Conservation (phyloP, 2,113 vertebrate species). For the Isichthys henryi region DNA sequence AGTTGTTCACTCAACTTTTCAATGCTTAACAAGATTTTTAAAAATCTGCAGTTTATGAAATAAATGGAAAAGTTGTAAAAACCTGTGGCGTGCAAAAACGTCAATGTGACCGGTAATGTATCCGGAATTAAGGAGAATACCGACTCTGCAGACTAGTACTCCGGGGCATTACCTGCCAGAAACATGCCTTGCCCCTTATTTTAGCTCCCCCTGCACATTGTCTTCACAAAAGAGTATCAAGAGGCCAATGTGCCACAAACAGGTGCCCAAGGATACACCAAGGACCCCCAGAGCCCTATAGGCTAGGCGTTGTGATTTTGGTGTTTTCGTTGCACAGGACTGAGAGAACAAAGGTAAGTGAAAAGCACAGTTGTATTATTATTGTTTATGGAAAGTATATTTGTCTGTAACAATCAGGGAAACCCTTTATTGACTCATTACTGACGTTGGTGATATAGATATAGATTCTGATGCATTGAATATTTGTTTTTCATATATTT, state of each 20-base stretch:
- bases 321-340: slow-evolving; percentile 30
- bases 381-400: background rate
- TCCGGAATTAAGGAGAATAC: background rate
- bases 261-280: slow-evolving; percentile 45
- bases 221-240: slow-evolving; percentile 46
- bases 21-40: too few relatives aligned
- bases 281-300: slow-evolving; percentile 20
- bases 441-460: background rate
- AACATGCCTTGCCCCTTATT: slow-evolving; percentile 49
- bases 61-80: too few relatives aligned
- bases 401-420: background rate
- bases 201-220: slow-evolving; percentile 40
- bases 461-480: background rate
- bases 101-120: too few relatives aligned
- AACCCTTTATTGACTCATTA: background rate
- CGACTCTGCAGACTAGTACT: background rate
- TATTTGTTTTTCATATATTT: background rate
- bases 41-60: too few relatives aligned
- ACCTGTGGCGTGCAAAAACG: too few relatives aligned
- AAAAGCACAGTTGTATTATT: slow-evolving; percentile 19
- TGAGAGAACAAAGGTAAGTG: slow-evolving; percentile 47
- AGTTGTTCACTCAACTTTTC: too few relatives aligned
- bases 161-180: slow-evolving; percentile 46
- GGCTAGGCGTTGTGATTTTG: slow-evolving; percentile 26
- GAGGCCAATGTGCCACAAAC: slow-evolving; percentile 45